phyloP scores from a whole-genome alignment of 2,888 invertebrate species.

The Diploptera punctata region DNA sequence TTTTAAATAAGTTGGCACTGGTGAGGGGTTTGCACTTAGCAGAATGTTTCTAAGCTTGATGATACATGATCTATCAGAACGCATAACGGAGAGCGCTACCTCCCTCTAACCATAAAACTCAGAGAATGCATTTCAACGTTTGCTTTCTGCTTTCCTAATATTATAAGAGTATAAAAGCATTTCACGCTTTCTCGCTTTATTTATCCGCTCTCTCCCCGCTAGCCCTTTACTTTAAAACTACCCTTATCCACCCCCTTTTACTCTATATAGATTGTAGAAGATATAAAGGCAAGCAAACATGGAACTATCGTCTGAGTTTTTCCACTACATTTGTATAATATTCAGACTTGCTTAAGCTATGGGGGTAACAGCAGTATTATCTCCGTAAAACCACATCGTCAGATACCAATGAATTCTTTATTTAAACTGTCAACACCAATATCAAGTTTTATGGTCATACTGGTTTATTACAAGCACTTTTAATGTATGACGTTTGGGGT shows the following conservation, averaged over 20 bases:
- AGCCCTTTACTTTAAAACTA: constrained; percentile 18
- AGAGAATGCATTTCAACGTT: neutral
- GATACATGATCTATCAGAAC: constrained; percentile 8
- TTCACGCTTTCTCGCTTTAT: constrained; percentile 9
- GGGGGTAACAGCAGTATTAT: neutral
- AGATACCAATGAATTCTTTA: neutral
- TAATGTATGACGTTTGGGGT: too few species aligned
- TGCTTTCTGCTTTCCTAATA: constrained; percentile 15
- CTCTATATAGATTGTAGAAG: too few species aligned
- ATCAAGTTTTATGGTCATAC: too few species aligned
- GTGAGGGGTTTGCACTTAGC: neutral
- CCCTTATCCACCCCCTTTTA: neutral
- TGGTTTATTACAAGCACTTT: too few species aligned
- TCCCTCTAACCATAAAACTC: neutral
- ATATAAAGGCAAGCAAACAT: constrained; percentile 9
- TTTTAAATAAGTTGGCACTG: constrained; percentile 12
- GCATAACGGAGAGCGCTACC: neutral
- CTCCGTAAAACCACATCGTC: neutral
- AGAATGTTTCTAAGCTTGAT: neutral
- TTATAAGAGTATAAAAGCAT: constrained; percentile 9
- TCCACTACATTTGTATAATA: constrained; percentile 3
- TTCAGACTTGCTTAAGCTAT: neutral
- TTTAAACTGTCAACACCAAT: neutral
- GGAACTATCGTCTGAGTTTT: neutral
- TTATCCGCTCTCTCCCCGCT: neutral